A percentile compares a stretch with the other conserved stretches of the same genome.
phyloP scores from a whole-genome alignment of 2,113 vertebrate genomes.

The Connochaetes taurinus region DNA sequence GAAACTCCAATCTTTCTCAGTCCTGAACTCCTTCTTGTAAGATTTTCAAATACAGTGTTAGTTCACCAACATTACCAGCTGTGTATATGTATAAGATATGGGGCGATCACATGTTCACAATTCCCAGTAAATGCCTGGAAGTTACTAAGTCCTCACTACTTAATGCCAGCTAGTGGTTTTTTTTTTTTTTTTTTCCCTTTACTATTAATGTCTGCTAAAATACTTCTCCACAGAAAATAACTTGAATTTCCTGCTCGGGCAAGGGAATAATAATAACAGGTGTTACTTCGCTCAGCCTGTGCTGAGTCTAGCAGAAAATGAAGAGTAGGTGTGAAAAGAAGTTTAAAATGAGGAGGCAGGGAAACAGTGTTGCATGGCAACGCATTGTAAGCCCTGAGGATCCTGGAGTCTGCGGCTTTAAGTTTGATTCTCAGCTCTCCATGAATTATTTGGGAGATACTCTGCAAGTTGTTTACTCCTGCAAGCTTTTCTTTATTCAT shows the following conservation, averaged over 20 bases:
- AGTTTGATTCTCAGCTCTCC: not conserved
- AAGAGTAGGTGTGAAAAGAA: not conserved
- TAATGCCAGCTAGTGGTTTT: not conserved
- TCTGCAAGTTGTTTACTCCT: not conserved
- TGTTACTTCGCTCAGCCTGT: not conserved
- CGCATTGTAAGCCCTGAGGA: not conserved
- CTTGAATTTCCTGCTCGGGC: not conserved
- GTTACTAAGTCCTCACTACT: not conserved
- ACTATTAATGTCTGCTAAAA: slow-evolving; percentile 5
- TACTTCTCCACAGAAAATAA: not conserved
- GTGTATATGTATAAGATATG: not conserved
- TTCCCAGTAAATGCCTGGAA: not conserved
- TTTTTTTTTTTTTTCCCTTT: not conserved
- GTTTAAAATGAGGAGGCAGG: not conserved
- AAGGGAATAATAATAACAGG: not conserved
- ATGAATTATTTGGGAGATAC: not conserved
- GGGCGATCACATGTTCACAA: not conserved
- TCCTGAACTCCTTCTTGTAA: not conserved
- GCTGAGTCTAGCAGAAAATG: not conserved
- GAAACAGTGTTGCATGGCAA: not conserved
- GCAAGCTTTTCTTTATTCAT: not conserved
- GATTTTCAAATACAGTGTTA: not conserved
- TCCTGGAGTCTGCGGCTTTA: not conserved
- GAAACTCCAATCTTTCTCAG: not conserved
- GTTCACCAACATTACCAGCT: not conserved